Evolutionary conservation across 2,797 vertebrate genomes (phyloP), one percentile per base, ranked within the genome.

Genomic region (Chelon auratus): DNA sequence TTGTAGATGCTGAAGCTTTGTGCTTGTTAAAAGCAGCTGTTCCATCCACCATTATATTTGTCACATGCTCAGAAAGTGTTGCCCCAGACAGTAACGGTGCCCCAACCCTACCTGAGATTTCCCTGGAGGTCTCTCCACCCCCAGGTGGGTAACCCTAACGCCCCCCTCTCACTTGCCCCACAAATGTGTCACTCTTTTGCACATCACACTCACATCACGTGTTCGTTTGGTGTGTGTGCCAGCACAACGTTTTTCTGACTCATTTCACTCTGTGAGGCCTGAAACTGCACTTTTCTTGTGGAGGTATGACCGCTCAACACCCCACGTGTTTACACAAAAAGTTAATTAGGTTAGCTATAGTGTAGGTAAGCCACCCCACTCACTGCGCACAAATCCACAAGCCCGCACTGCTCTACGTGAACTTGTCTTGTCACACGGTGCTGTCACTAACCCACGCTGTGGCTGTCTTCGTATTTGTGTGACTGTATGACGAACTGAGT

Each of bases 11-110:
- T 88, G 78, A 89, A 83, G 87, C 87, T 93, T 88, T 87, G 79
- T 91, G 91, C 89, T 89, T 86, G 68, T 86, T 53, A 88, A 82
- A 93, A 91, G 88, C 86, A 87, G 78, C 87, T 88, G 82, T 91
- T 93, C 90, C 92, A 93, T 93, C 90, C 78, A 81, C 72, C 79
- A 83, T 83, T 94, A 87, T 95, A 91, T 95, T 84, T 95, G 92
- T 94, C 89, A 93, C 89, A 93, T 77, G 89, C 86, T 94, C 92
- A 95, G 94, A 95, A 90, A 94, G 88, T 90, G 91, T 93, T 92
- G 89, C 87, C 68, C 87, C 92, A 84, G 93, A 92, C 70, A 92
- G 90, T 92, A 94, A 85, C 36, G 89, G 84, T 78, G 84, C 77
- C 59, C 82, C 52, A 73, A 87, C 87, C 76, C 78, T 88, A 82